Evolutionary conservation across 1,140 invertebrate genomes (phyloP), one percentile per base, ranked within the genome.

Genomic region (Sycophaga agraensis): DNA sequence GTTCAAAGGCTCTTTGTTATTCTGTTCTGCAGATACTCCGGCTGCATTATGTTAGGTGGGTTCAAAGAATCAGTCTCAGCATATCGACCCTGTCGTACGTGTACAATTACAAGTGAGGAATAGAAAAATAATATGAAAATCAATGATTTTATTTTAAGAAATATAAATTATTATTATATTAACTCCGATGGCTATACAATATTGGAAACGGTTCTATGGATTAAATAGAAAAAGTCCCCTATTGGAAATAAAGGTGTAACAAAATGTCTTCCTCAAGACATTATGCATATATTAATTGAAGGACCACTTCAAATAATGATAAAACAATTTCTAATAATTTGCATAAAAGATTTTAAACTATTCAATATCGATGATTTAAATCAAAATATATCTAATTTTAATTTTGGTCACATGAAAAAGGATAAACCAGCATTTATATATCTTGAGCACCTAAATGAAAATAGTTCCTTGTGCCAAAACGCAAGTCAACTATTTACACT

Each of bases 401-500:
- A n/a, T n/a, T n/a, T n/a, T n/a, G n/a, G n/a, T n/a, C n/a, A n/a
- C n/a, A n/a, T 57, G 9, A 34, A 22, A 12, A 61, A 56, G 35
- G n/a, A 53, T 16, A 17, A 65, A 37, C 24, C 58, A 35, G 21
- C 22, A 19, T 12, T 26, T 21, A 14, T 53, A n/a, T n/a, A n/a
- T n/a, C n/a, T n/a, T n/a, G n/a, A n/a, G n/a, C 2, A 37, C 55
- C 42, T 3, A 4, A 19, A 65, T 51, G 60, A 2, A 63, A 65
- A 34, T 63, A 68, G 34, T 65, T 34, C 31, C 5, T 34, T 34
- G 31, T 11, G 42, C 0, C 67, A 62, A 26, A 28, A 56, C 11
- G 28, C 65, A 26, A 64, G 65, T 50, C 63, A 69, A 57, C 56
- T 46, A 21, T 2, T 24, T 17, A n/a, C n/a, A n/a, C n/a, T n/a